Base-by-base conservation (phyloP, 2,113 vertebrate species). In the Osmerus mordax region DNA sequence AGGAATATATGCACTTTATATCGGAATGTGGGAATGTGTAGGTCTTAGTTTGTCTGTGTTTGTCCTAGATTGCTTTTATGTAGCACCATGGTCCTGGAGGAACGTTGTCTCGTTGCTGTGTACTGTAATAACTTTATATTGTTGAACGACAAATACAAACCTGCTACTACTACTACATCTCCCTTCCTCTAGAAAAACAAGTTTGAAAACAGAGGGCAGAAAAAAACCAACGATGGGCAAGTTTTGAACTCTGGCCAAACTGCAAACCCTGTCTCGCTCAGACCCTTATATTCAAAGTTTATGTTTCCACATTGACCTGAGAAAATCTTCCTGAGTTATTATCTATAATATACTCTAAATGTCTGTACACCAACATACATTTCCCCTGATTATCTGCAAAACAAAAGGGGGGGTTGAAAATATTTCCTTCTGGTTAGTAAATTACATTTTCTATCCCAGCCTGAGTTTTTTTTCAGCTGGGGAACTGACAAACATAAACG, bases 401-500 rank as follows among this genome's bases (percentile, higher is more conserved):
- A 13, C 11, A 23, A 52, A 28, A 25, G 18, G 15, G 15, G 16
- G 25, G 36, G 3, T 71, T 51, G 13, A 41, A 71, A 21, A 61
- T 61, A 7, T 61, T 32, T 13, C 23, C 52, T 61, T 61, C 41
- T 28, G 6, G 21, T n/a, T 9, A 61, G 69, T 71, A 62, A 71
- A 71, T 71, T 19, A 61, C 51, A 71, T 71, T 41, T 62, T 16
- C 41, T 47, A 11, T 47, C 9, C 9, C 41, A 47, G 41, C 41
- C 41, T 47, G 41, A 47, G 41, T 7, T 47, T 47, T 70, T 61
- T 71, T 71, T 61, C 7, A 21, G 25, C 32, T 21, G 41, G 51
- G 36, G 56, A 71, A 62, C 58, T 62, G 58, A 61, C 69, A 62
- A 21, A 60, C 21, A 52, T 6, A 60, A 70, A 51, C 25, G 69